Evolutionary conservation across 2,888 invertebrate genomes (phyloP).

Genomic region (Trichopria drosophilae): DNA sequence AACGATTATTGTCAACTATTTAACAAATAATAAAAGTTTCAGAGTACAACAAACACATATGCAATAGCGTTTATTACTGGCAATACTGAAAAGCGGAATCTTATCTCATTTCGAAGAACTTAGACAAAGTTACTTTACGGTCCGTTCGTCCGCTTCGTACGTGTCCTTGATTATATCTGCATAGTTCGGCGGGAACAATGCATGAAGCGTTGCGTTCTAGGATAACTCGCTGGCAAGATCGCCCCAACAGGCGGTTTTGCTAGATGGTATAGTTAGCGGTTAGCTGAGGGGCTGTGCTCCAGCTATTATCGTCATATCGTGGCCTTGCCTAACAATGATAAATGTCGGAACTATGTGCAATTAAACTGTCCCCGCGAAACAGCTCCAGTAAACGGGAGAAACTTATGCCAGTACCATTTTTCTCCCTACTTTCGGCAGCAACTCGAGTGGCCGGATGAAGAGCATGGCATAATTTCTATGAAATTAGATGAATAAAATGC

Average conservation of each 20-base stretch:
- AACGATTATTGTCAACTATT: no score
- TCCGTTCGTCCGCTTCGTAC: slow-evolving; percentile 8
- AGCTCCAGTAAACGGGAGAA: no score
- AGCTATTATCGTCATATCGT: slow-evolving; percentile 24
- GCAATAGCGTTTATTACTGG: no score
- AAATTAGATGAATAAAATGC: no score
- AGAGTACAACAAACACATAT: no score
- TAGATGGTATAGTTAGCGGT: neutral
- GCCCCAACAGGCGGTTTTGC: neutral
- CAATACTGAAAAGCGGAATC: no score
- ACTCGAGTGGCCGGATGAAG: no score
- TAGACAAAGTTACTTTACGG: slow-evolving; percentile 14
- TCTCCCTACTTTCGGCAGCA: no score
- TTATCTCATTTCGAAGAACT: slow-evolving; percentile 3
- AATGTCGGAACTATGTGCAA: slow-evolving; percentile 25
- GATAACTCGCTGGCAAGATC: neutral
- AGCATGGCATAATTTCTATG: no score
- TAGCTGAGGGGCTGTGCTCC: slow-evolving; percentile 1
- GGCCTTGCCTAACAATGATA: slow-evolving; percentile 18
- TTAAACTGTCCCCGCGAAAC: slow-evolving; percentile 28
- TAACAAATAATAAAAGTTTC: no score
- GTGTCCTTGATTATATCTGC: slow-evolving; percentile 11
- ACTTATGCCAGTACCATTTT: no score
- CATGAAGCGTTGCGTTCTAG: slow-evolving; percentile 1
- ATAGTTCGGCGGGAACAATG: slow-evolving; percentile 15